Evolutionary conservation across 2,113 vertebrate species (phyloP).

Genomic region (Lipophrys pholis): DNA sequence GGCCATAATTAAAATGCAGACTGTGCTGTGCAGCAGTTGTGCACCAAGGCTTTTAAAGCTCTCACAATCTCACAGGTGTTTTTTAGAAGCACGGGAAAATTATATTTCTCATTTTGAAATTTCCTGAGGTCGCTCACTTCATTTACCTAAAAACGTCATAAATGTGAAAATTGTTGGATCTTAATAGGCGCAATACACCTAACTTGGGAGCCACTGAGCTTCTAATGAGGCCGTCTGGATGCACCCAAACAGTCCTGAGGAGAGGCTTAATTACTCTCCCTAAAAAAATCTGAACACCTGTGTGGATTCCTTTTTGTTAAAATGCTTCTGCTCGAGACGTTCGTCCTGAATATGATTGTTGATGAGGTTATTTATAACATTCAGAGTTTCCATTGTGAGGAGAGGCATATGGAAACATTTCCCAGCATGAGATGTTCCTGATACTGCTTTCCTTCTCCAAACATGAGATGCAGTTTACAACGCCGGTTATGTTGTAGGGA

Average conservation of each 20-base stretch:
- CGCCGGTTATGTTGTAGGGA: constrained; percentile 1
- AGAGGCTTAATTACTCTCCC: neutral
- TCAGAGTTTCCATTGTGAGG: constrained; percentile 7
- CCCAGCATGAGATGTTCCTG: neutral
- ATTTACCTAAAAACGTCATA: constrained; percentile 3
- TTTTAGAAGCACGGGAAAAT: constrained; percentile 8
- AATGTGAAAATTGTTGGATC: neutral
- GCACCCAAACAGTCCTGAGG: neutral
- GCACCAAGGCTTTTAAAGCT: neutral
- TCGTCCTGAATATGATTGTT: constrained; percentile 7
- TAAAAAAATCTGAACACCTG: neutral
- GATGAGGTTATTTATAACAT: constrained; percentile 12
- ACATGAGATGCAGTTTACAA: constrained; percentile 1
- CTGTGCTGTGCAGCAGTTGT: neutral
- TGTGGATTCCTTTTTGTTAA: neutral
- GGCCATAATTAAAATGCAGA: constrained; percentile 11
- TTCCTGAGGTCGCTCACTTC: constrained; percentile 1
- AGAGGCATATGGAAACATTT: neutral
- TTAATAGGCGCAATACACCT: neutral
- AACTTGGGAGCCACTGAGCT: neutral
- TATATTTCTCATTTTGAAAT: neutral
- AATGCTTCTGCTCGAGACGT: neutral
- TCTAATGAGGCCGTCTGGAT: neutral
- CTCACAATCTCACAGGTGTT: neutral
- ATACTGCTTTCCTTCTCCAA: constrained; percentile 7